Percentiles rank a stretch among this genome's conserved stretches.
Conservation (phyloP, 2,113 vertebrate genomes). For the Hyperopisus bebe region DNA sequence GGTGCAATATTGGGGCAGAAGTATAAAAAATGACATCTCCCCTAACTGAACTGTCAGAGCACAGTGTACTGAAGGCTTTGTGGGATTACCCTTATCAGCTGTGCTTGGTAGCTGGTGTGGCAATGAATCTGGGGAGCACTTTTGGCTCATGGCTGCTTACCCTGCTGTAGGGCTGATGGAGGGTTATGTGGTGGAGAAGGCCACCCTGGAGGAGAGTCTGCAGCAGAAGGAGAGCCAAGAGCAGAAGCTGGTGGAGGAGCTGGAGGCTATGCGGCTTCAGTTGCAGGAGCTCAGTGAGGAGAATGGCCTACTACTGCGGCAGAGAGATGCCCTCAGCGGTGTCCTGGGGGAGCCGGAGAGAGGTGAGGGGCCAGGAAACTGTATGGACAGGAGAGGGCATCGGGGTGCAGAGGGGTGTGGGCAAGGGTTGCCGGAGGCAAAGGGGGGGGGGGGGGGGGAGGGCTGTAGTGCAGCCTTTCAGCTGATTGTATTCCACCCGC, state of each 20-base stretch:
- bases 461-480: background rate
- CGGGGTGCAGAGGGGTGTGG: background rate
- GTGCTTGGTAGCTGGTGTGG: background rate
- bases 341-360: slow-evolving; percentile 60
- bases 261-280: slow-evolving; percentile 68
- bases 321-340: slow-evolving; percentile 52
- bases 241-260: slow-evolving; percentile 67
- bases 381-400: background rate
- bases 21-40: background rate
- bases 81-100: background rate
- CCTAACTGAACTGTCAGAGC: background rate
- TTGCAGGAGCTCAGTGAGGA: slow-evolving; percentile 54
- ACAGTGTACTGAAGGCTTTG: background rate
- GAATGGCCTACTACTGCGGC: slow-evolving; percentile 35
- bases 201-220: slow-evolving; percentile 59
- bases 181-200: slow-evolving; percentile 64
- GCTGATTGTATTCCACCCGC: background rate
- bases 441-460: background rate
- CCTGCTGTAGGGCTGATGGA: slow-evolving; percentile 58
- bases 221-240: slow-evolving; percentile 74
- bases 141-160: background rate
- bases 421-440: background rate
- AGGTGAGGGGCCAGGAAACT: slow-evolving; percentile 40
- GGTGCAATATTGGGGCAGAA: background rate
- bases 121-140: background rate